Evolutionary conservation across 2,113 vertebrate species (phyloP), one percentile per base, ranked within the genome.

Genomic region (Gallinago jamesoni): DNA sequence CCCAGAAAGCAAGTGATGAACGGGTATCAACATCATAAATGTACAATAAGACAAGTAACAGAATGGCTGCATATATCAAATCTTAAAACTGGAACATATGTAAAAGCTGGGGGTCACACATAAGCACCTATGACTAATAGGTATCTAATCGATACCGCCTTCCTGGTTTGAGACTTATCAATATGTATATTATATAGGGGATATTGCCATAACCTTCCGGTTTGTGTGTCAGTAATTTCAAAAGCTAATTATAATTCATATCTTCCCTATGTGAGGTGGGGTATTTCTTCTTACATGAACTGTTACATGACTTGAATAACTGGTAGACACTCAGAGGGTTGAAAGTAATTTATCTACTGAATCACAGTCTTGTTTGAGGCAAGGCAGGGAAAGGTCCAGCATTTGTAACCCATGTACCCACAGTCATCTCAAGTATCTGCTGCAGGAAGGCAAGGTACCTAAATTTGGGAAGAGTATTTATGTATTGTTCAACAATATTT

Each of bases 281-380:
- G 10, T 66, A 28, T 79, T 94, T 80, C 55, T 84, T 91, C 60
- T 68, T 56, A 68, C 16, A 12, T 53, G 21, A 93, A 35, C 63
- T 88, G 27, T 5, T 85, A 35, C 13, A 2, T 70, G 52, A 85
- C 63, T 64, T 82, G 53, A 91, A 48, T 64, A 93, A 84, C 62
- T 92, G 60, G 24, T 76, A 66, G 74, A 55, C n/a, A 33, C 30
- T 83, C 6, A 33, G 43, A 67, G 60, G 28, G 33, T n/a, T 92
- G 70, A 60, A 87, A 84, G 30, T 53, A 78, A 64, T 68, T 94
- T 78, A 84, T 78, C 50, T 86, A 3, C 30, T 94, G 84, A 93
- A 91, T 96, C 76, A 91, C 45, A 84, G 85, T 52, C 55, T 70
- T 77, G 50, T 62, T 62, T 91, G 68, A 95, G 84, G 64, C 66